phyloP scores from a whole-genome alignment of 2,797 vertebrate genomes.

The Scomberomorus guttatus region DNA sequence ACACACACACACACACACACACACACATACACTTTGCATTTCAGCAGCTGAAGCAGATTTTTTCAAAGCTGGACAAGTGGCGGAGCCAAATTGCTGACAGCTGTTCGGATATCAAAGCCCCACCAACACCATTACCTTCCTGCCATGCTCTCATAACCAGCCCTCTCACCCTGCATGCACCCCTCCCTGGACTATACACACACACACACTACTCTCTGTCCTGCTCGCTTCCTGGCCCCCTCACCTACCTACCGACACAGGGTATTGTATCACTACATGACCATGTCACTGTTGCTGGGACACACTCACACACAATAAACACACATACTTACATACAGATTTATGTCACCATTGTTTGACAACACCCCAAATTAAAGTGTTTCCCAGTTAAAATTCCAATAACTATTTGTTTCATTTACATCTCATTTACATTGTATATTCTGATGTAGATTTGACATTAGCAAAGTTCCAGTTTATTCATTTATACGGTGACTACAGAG shows the following conservation, averaged over 20 bases:
- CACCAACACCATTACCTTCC: constrained; percentile 25
- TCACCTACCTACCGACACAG: neutral
- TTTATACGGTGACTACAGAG: constrained; percentile 14
- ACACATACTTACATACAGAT: neutral
- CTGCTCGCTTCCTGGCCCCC: neutral
- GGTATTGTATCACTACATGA: constrained; percentile 17
- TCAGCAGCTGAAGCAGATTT: constrained; percentile 81
- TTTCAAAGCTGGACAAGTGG: constrained; percentile 74
- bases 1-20: constrained; percentile 28
- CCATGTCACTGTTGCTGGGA: constrained; percentile 16
- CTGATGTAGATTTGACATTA: constrained; percentile 33
- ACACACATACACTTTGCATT: constrained; percentile 46
- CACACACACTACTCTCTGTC: constrained; percentile 14
- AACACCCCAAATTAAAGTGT: neutral
- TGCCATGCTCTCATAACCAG: constrained; percentile 28
- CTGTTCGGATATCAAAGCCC: constrained; percentile 59
- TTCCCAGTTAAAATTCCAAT: neutral
- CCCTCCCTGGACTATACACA: constrained; percentile 2
- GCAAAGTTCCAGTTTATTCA: constrained; percentile 38
- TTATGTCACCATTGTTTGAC: neutral
- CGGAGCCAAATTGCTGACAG: constrained; percentile 85
- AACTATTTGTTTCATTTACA: too few species aligned
- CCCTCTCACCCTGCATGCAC: constrained; percentile 41
- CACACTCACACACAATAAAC: neutral
- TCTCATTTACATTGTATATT: too few species aligned